phyloP scores from a whole-genome alignment of 2,113 vertebrate species.

The Marmota monax region DNA sequence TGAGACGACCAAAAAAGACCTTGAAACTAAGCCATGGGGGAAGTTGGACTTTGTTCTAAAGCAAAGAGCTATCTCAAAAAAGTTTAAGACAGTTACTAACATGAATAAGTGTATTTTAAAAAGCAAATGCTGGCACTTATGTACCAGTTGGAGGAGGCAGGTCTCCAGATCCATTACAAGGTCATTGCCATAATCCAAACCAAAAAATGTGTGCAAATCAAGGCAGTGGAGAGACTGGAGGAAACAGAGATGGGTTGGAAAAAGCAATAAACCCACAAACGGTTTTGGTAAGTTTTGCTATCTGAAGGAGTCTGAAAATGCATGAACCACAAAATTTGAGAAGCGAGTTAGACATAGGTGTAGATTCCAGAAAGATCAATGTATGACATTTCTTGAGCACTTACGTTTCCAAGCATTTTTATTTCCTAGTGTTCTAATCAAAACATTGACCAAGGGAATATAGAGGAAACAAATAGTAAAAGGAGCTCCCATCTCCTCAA shows the following conservation, averaged over 20 bases:
- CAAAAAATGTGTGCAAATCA: not conserved
- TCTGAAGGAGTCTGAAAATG: not conserved
- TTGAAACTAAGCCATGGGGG: not conserved
- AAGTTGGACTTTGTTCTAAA: constrained; percentile 1
- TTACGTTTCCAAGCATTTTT: constrained; percentile 20
- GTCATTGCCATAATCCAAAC: not conserved
- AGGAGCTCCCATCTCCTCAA: not conserved
- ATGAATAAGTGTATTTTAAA: not conserved
- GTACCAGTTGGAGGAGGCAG: not conserved
- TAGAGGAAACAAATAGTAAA: not conserved
- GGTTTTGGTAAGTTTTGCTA: not conserved
- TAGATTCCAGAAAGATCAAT: constrained; percentile 28
- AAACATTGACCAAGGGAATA: constrained; percentile 48
- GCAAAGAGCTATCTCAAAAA: not conserved
- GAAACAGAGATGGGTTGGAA: not conserved
- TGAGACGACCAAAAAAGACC: not conserved
- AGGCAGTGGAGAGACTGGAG: not conserved
- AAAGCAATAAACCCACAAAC: not conserved
- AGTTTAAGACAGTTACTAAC: not conserved
- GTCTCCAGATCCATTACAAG: not conserved
- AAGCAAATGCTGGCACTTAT: not conserved
- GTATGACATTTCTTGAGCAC: not conserved
- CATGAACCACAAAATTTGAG: not conserved
- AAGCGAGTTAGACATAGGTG: not conserved
- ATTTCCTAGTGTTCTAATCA: constrained; percentile 43